Percentiles rank a stretch among this genome's conserved stretches.
phyloP scores from a whole-genome alignment of 2,888 invertebrate genomes.

The Hyalella azteca region DNA sequence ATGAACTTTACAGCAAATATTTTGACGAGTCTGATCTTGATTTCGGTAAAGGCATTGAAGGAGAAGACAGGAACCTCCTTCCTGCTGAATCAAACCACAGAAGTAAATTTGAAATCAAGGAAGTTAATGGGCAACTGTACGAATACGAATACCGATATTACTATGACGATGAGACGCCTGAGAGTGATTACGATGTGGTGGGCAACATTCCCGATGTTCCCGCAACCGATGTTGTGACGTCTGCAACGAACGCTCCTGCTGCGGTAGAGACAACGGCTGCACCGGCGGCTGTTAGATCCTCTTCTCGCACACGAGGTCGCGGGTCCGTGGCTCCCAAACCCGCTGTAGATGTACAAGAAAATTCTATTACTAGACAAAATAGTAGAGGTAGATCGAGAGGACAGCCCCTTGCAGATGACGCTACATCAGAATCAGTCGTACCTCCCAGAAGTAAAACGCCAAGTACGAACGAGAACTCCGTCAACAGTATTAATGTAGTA shows the following conservation, averaged over 20 bases:
- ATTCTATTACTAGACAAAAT: background rate
- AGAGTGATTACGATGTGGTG: slow-evolving; percentile 45
- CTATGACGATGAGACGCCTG: slow-evolving; percentile 56
- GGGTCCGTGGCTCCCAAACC: background rate
- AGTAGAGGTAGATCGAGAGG: slow-evolving; percentile 34
- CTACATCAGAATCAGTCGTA: background rate
- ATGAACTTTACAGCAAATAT: slow-evolving; percentile 50
- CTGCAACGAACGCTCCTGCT: slow-evolving; percentile 32
- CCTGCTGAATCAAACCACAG: slow-evolving; percentile 52
- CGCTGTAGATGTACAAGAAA: background rate
- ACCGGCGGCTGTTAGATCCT: slow-evolving; percentile 13
- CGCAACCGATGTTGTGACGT: background rate
- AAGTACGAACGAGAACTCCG: background rate
- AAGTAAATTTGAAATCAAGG: slow-evolving; percentile 57
- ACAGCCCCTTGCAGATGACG: background rate
- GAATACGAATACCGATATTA: slow-evolving; percentile 58
- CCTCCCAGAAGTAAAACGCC: background rate
- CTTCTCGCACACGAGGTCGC: slow-evolving; percentile 38
- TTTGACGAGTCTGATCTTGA: slow-evolving; percentile 44
- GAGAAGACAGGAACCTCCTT: slow-evolving; percentile 45
- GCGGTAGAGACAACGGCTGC: slow-evolving; percentile 37
- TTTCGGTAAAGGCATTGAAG: slow-evolving; percentile 34
- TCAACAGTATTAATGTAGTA: slow-evolving; percentile 41
- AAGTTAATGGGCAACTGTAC: slow-evolving; percentile 57
- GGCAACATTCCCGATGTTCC: slow-evolving; percentile 35